Evolutionary conservation across 1,140 invertebrate species (phyloP), one percentile per base, ranked within the genome.

Genomic region (Drosophila lacertosa): DNA sequence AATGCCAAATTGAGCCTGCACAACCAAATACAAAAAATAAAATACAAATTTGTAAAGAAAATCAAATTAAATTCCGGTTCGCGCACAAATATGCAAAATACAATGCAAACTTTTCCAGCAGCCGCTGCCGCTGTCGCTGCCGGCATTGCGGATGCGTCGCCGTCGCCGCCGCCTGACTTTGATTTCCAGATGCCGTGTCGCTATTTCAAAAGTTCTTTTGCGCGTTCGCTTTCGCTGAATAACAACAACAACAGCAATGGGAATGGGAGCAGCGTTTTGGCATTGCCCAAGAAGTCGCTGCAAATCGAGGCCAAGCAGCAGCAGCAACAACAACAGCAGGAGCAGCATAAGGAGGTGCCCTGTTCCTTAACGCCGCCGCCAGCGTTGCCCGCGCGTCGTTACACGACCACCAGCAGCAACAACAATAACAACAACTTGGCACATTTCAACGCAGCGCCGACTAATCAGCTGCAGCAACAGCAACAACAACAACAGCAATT

Each of bases 191-290:
- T 90, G 76, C 90, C 90, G 48, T 90, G 84, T 67, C 88, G 89
- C 72, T 89, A 73, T 63, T 91, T 91, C 70, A 91, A 91, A 76
- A 91, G 90, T 82, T 89, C 88, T 73, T 91, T 91, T 79, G 90
- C 90, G 50, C 90, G 90, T 73, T 91, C 90, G 73, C 89, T 91
- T 75, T 91, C 90, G 66, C 77, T 90, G 35, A 88, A 86, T 54
- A 88, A 78, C 75, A 81, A 73, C 51, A 51, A 45, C 58, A 73
- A 22, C 10, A 42, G 37, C 18, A 65, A 39, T 65, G 66, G 66
- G 48, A 74, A 59, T 57, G 63, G 48, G 54, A 66, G 37, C 58
- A 67, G 22, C 54, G 70, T 47, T 47, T 53, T 83, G 65, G 67
- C 84, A 70, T 77, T 79, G 77, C 66, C 65, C 68, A 86, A 86